Evolutionary conservation across 2,113 vertebrate species (phyloP).

Genomic region (Trematocara zebra): DNA sequence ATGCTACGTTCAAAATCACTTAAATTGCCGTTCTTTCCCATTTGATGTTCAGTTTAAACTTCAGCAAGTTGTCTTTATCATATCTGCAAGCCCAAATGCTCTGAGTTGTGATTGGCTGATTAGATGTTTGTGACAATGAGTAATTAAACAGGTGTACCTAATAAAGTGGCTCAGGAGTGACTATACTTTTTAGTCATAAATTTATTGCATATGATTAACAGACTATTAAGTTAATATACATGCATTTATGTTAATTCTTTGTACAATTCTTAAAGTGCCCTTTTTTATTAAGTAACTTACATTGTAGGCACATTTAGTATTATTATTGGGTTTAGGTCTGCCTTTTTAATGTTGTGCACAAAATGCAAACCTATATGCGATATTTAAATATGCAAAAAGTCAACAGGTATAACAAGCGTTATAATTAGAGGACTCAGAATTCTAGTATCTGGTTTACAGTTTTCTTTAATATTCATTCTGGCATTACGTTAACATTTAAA

Average conservation of each 20-base stretch:
- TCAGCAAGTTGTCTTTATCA: background rate
- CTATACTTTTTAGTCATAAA: background rate
- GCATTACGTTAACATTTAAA: background rate
- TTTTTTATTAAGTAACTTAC: background rate
- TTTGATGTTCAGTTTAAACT: background rate
- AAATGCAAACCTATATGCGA: background rate
- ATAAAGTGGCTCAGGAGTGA: background rate
- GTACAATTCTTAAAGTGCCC: background rate
- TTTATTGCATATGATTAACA: background rate
- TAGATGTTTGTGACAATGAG: background rate
- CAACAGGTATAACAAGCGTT: background rate
- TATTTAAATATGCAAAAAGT: background rate
- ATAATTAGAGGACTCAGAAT: background rate
- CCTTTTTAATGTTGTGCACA: background rate
- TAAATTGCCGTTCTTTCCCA: background rate
- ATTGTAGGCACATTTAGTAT: background rate
- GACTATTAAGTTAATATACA: background rate
- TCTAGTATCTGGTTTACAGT: background rate
- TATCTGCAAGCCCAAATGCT: background rate
- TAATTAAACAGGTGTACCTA: background rate
- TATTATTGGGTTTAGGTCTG: background rate
- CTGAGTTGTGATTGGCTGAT: background rate
- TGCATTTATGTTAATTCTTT: background rate
- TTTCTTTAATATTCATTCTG: background rate
- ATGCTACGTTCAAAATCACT: background rate